phyloP scores from a whole-genome alignment of 2,888 invertebrate genomes.

The Resseliella maxima region DNA sequence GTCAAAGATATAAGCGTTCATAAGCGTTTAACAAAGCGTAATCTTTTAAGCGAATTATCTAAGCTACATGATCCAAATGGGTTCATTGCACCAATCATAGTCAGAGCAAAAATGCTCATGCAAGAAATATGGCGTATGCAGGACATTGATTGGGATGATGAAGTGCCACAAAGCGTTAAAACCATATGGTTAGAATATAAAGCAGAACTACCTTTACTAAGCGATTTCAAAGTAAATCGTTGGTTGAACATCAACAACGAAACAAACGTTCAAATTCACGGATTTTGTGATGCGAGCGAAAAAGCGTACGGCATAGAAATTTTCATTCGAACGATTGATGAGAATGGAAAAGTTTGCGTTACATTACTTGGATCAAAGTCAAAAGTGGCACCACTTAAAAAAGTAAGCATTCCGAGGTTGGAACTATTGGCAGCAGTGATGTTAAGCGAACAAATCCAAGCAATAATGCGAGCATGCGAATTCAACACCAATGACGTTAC shows the following conservation, averaged over 20 bases:
- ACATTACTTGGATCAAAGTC: constrained; percentile 38
- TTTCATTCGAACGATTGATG: not conserved
- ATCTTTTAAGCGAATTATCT: not conserved
- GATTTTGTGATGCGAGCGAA: constrained; percentile 9
- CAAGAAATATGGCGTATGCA: not conserved
- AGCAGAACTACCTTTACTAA: not conserved
- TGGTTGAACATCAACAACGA: not conserved
- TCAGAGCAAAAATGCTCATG: not conserved
- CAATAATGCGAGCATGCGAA: constrained; percentile 57
- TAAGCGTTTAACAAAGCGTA: constrained; percentile 12
- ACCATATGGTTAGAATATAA: not conserved
- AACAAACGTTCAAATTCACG: not conserved
- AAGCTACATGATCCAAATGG: constrained; percentile 56
- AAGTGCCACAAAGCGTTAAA: not conserved
- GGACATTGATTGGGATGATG: not conserved
- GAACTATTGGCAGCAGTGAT: constrained; percentile 54
- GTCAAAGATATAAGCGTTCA: not conserved
- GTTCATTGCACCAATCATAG: constrained; percentile 3
- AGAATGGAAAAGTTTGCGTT: too few relatives aligned
- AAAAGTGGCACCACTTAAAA: constrained; percentile 47
- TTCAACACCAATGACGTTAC: not conserved
- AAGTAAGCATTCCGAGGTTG: constrained; percentile 17
- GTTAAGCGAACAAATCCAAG: not conserved
- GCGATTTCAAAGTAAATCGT: not conserved
- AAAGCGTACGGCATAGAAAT: not conserved